Base-by-base conservation (phyloP, 1,140 invertebrate genomes). In the Drosophila seguyi region DNA sequence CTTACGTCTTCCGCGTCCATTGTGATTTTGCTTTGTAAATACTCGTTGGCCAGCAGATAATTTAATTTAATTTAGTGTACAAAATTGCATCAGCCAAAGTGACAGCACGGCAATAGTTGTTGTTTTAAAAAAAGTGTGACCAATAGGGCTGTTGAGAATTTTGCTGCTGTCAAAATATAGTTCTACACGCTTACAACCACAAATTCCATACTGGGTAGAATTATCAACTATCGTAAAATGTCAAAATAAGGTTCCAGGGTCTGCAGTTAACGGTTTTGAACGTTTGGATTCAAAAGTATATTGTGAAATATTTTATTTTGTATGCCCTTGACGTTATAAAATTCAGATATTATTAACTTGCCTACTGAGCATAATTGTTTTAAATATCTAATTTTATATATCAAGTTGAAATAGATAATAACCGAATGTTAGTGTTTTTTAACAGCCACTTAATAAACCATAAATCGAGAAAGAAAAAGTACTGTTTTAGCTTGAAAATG, bases 1-100 rank as follows among this genome's bases (percentile, higher is more conserved):
- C 91, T 90, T 81, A 92, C 91, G 61, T 92, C 84, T 85, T 92
- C 91, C 13, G 74, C 80, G 52, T 92, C 91, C 91, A 92, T 92
- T 60, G 18, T 68, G 48, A 31, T 31, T 31, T n/a, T n/a, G 27
- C 25, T 47, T 14, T 78, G 16, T 29, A 31, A 53, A 31, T 42
- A 44, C 27, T 44, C 3, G n/a, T 59, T 25, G 20, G 41, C 42
- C 29, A 22, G 39, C 16, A 36, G 44, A 41, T 50, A 50, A 55
- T 61, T 48, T n/a, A n/a, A n/a, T n/a, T 62, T 25, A 55, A 56
- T 78, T 69, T 52, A 20, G 34, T n/a, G 48, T 6, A 38, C 60
- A 55, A 48, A 78, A 77, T 88, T 90, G 85, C 84, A 85, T 88
- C 84, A 88, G 84, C 75, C 67, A 81, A 86, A 52, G 66, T 88